A percentile compares a stretch with the other conserved stretches of the same genome.
Conservation (phyloP, 2,113 vertebrate genomes). For the Podarcis cretensis region DNA sequence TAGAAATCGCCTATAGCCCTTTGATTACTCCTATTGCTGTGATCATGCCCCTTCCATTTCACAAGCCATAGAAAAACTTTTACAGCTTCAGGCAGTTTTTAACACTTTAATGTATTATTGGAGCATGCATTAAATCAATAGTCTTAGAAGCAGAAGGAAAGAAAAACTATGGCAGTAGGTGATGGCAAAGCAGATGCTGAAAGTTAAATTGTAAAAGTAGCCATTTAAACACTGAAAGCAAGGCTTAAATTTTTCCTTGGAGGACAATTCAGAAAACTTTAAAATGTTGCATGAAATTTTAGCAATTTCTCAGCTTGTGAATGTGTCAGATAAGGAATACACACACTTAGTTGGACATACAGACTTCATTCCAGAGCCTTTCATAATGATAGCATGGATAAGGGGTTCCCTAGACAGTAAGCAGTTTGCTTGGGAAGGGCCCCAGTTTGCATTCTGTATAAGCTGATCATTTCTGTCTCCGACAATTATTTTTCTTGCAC, state of each 20-base stretch:
- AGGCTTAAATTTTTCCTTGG: not conserved
- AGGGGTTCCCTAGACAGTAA: not conserved
- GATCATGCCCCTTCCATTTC: not conserved
- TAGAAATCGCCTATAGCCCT: not conserved
- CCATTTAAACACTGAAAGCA: not conserved
- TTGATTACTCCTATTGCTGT: not conserved
- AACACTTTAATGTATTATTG: slow-evolving; percentile 20
- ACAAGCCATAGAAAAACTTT: not conserved
- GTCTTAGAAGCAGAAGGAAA: not conserved
- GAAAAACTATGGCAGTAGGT: not conserved
- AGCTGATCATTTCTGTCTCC: not conserved
- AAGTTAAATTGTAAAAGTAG: not conserved
- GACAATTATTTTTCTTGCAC: not conserved
- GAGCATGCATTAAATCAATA: slow-evolving; percentile 26
- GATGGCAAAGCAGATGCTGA: not conserved
- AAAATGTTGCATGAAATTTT: not conserved
- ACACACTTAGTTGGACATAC: not conserved
- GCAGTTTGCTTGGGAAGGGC: not conserved
- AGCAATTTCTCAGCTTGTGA: not conserved
- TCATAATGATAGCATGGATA: not conserved
- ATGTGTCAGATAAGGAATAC: not conserved
- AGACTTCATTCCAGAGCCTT: not conserved
- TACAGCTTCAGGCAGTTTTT: not conserved
- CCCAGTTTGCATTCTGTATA: not conserved
- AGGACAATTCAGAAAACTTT: not conserved